These are phyloP conservation scores for Petrolisthes cinctipes DNA, from an alignment of 2,888 invertebrate genomes.

Conservation along the genomic window DNA sequence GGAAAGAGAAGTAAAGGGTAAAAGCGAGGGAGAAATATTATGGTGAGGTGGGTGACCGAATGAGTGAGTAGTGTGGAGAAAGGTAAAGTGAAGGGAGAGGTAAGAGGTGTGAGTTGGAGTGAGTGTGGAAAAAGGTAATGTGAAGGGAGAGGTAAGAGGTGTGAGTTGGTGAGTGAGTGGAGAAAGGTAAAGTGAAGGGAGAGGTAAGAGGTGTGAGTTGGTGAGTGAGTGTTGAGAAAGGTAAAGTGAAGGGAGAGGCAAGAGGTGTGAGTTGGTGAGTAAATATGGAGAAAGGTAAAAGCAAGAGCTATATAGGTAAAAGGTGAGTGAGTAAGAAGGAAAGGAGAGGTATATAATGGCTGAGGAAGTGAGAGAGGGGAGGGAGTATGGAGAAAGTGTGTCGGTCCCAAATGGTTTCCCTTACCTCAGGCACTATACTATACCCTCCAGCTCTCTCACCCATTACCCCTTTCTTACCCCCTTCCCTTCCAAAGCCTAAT, in stretches of 20 bases:
- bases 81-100: neutral
- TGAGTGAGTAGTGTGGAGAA: no score
- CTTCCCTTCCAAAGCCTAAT: no score
- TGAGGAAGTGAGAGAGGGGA: neutral
- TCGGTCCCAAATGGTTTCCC: conserved; percentile 12
- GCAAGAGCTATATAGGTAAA: neutral
- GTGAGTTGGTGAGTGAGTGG: neutral
- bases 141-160: neutral
- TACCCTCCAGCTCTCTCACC: no score
- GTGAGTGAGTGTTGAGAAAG: neutral
- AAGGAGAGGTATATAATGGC: conserved; percentile 4
- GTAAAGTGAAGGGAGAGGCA: neutral
- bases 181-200: neutral
- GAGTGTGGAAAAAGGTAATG: neutral
- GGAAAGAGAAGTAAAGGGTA: neutral
- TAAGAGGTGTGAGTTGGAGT: no score
- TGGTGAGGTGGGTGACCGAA: neutral
- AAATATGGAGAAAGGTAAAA: neutral
- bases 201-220: neutral
- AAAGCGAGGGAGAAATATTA: neutral
- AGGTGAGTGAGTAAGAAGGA: neutral
- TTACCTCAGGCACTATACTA: neutral
- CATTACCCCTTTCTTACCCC: no score
- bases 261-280: neutral
- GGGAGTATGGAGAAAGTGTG: conserved; percentile 16